Percentiles rank a stretch among this genome's conserved stretches.
These are phyloP conservation scores for Dasyprocta punctata DNA, from an alignment of 2,113 vertebrate genomes.

Conservation along the genomic window DNA sequence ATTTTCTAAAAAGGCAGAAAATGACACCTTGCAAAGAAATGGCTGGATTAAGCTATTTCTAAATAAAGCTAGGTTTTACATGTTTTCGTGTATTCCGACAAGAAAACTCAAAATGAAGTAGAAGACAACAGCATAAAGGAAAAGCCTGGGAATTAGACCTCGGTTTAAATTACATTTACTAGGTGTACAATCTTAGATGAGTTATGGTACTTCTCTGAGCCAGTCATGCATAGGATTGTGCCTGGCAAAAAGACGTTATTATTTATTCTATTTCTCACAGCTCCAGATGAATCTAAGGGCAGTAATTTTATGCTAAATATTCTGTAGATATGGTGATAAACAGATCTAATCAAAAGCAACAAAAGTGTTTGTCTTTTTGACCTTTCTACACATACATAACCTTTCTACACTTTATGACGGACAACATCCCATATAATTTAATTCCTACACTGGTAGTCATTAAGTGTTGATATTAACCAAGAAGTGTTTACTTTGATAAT, in stretches of 20 bases:
- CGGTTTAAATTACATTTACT: conserved; percentile 46
- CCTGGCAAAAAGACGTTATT: conserved; percentile 12
- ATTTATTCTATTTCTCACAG: conserved; percentile 29
- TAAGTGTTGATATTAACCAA: conserved; percentile 7
- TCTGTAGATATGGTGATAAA: background rate
- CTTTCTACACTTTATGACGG: background rate
- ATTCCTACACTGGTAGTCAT: conserved; percentile 22
- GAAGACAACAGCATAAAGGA: conserved; percentile 20
- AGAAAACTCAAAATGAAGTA: conserved; percentile 49
- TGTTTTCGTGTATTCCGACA: conserved; percentile 21
- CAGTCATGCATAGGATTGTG: background rate
- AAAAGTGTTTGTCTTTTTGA: background rate
- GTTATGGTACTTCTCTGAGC: background rate
- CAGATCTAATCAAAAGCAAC: conserved; percentile 17
- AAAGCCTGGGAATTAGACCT: conserved; percentile 23
- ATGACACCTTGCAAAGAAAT: background rate
- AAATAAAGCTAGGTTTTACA: conserved; percentile 52
- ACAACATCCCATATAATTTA: background rate
- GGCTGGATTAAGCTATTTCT: background rate
- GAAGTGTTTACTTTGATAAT: conserved; percentile 4
- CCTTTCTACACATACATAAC: background rate
- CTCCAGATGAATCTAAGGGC: conserved; percentile 16
- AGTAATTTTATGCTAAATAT: background rate
- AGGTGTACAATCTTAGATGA: conserved; percentile 25
- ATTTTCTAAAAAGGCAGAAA: conserved; percentile 3